phyloP scores from a whole-genome alignment of 2,797 vertebrate species.

The Eidolon dupreanum region DNA sequence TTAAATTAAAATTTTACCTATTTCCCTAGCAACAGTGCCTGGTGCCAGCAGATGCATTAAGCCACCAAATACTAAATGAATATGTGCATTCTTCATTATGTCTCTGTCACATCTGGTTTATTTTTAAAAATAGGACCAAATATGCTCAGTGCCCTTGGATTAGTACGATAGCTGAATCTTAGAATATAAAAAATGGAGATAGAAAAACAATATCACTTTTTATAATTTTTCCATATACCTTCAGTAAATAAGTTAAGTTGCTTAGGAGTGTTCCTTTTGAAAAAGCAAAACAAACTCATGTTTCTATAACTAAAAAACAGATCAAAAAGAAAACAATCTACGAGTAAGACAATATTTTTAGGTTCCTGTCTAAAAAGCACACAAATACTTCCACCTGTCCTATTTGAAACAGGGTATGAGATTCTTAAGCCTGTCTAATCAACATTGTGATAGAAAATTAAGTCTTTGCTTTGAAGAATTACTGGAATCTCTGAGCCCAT shows the following conservation, averaged over 20 bases:
- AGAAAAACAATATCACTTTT: neutral
- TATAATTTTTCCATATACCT: neutral
- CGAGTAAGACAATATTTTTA: neutral
- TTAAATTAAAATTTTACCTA: constrained; percentile 52
- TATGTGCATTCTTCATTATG: neutral
- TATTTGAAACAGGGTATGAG: neutral
- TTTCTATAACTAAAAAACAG: neutral
- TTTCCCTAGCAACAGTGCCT: constrained; percentile 26
- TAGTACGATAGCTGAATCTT: neutral
- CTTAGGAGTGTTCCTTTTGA: neutral
- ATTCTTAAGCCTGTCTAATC: neutral
- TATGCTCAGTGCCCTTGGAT: neutral
- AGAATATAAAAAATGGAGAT: neutral
- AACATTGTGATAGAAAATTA: neutral
- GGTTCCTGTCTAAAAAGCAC: neutral
- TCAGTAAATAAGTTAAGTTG: neutral
- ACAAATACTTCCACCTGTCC: neutral
- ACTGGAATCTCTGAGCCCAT: neutral
- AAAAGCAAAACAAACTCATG: neutral
- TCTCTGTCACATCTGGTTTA: neutral
- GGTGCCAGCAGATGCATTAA: constrained; percentile 41
- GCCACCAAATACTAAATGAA: neutral
- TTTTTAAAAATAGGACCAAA: neutral
- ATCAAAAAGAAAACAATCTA: neutral
- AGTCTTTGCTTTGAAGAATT: neutral